phyloP scores from a whole-genome alignment of 2,113 vertebrate species.

The Phalacrocorax carbo region DNA sequence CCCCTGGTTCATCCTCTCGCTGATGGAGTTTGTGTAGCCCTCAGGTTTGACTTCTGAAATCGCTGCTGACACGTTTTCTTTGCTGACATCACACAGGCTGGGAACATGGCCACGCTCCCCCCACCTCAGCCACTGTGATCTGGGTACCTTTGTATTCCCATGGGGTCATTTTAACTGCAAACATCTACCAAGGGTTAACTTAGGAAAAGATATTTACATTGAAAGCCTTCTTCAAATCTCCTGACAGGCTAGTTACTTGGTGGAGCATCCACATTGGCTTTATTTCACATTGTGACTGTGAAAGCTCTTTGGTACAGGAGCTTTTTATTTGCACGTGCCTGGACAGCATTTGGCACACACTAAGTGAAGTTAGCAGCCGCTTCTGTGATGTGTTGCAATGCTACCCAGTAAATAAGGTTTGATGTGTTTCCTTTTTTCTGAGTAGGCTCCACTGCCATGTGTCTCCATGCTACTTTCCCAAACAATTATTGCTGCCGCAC shows the following conservation, averaged over 20 bases:
- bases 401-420: neutral
- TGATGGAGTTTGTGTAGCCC: neutral
- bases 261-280: neutral
- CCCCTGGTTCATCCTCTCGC: neutral
- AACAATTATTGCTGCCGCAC: neutral
- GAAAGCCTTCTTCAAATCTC: neutral
- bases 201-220: neutral
- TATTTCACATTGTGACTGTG: neutral
- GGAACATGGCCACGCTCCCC: rapidly evolving
- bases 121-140: neutral
- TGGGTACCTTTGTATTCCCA: neutral
- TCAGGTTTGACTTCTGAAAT: neutral
- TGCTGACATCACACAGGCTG: neutral
- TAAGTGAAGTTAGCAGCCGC: rapidly evolving
- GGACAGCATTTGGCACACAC: neutral
- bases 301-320: neutral
- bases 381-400: neutral
- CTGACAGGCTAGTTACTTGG: neutral
- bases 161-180: neutral
- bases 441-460: neutral
- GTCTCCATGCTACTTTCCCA: neutral
- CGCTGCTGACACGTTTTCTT: neutral
- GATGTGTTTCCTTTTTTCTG: neutral
- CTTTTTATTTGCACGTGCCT: neutral
- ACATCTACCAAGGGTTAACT: neutral